Evolutionary conservation across 2,113 vertebrate genomes (phyloP).

Genomic region (Ochotona curzoniae): DNA sequence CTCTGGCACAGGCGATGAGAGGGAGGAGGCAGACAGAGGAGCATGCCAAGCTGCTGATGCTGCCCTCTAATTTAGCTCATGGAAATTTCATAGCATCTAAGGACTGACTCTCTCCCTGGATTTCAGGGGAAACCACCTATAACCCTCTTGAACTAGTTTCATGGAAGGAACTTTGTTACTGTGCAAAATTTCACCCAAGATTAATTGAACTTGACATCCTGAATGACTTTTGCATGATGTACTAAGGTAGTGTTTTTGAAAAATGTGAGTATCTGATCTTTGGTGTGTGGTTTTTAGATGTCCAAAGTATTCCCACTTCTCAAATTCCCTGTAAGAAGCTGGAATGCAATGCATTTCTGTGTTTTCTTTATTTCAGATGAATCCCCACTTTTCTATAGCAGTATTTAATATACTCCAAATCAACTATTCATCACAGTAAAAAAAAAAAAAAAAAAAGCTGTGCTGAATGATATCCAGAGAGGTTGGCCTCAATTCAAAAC

Average conservation of each 20-base stretch:
- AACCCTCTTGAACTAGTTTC: constrained; percentile 61
- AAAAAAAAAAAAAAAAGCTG: constrained; percentile 31
- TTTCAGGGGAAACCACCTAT: constrained; percentile 69
- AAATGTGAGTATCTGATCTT: constrained; percentile 74
- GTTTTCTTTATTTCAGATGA: constrained; percentile 73
- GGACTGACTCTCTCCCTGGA: constrained; percentile 13
- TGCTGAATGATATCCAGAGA: constrained; percentile 52
- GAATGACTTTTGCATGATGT: constrained; percentile 77
- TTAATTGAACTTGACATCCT: constrained; percentile 78
- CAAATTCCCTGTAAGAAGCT: constrained; percentile 72
- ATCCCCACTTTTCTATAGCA: constrained; percentile 61
- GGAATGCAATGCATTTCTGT: constrained; percentile 56
- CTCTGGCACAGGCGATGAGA: constrained; percentile 37
- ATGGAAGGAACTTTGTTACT: constrained; percentile 65
- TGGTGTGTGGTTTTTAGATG: constrained; percentile 74
- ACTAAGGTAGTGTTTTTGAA: constrained; percentile 77
- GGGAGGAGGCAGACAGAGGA: not conserved
- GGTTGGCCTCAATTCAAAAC: constrained; percentile 28
- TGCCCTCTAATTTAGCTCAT: constrained; percentile 62
- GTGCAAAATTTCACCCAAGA: constrained; percentile 73
- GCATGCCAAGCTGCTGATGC: not conserved
- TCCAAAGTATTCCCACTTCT: constrained; percentile 76
- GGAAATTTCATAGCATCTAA: constrained; percentile 64
- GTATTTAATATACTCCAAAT: constrained; percentile 65
- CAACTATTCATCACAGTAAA: constrained; percentile 69